Evolutionary conservation across 1,140 invertebrate genomes (phyloP), one percentile per base, ranked within the genome.

Genomic region (Tetramorium alpestre): DNA sequence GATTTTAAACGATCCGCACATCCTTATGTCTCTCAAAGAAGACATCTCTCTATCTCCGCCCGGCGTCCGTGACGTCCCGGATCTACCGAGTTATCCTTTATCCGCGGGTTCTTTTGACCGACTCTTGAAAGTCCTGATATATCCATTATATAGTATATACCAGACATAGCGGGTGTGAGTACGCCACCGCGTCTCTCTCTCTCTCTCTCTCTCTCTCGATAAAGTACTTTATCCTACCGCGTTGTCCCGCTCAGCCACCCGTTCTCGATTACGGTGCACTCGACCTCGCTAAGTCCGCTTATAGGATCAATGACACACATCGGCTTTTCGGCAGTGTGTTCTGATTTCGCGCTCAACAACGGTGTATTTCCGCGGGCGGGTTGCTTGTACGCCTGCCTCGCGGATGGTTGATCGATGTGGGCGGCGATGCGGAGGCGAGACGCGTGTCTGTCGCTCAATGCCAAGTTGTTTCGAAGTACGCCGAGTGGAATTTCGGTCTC

Each of bases 391-490:
- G 64, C 51, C 49, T 44, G 38, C 54, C 54, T 47, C 49, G 49
- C 69, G 69, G 56, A 84, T 84, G 80, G 69, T 84, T 84, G 80
- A 84, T 84, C 69, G 80, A 84, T 84, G 80, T 70, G 65, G 65
- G 78, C 78, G 78, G 65, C 33, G 78, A 72, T 72, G 51, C 51
- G 69, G 56, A 84, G 54, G 51, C 80, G 44, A 84, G 80, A 84
- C 80, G 80, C 80, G 80, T 84, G 80, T 84, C 80, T 84, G 80
- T 84, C 80, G 80, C 80, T 84, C 80, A 84, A 84, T 84, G 80
- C 80, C 80, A 84, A 84, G 80, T 84, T 84, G 80, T 84, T 84
- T 60, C 54, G 25, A 84, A 84, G 80, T 84, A 84, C 80, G 56
- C 80, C 80, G 70, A 84, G 80, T 84, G 80, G 80, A 84, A 84